Evolutionary conservation across 2,797 vertebrate genomes (phyloP).

Genomic region (Peromyscus attwateri): DNA sequence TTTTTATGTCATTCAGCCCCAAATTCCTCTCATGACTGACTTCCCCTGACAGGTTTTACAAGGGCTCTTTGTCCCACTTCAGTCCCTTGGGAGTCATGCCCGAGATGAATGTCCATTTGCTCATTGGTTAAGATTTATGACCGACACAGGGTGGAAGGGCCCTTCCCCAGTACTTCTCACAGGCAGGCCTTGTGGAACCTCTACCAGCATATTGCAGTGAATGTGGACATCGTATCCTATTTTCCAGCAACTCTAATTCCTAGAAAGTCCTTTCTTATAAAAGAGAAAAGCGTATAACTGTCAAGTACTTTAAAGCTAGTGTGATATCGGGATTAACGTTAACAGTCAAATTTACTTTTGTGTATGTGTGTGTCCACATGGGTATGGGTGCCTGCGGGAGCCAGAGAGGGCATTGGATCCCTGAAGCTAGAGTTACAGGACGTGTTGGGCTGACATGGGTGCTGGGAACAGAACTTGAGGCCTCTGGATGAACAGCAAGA

Average conservation of each 20-base stretch:
- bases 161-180: background rate
- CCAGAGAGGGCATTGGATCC: background rate
- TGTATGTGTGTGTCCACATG: background rate
- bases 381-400: background rate
- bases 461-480: background rate
- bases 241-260: conserved; percentile 1
- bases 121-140: background rate
- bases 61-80: background rate
- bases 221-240: background rate
- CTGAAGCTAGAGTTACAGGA: too few relatives aligned
- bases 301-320: background rate
- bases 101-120: background rate
- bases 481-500: background rate
- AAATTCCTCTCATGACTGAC: background rate
- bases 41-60: background rate
- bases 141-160: background rate
- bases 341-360: background rate
- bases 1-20: background rate
- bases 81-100: background rate
- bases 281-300: background rate
- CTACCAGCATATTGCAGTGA: background rate
- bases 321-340: background rate
- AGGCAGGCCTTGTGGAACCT: background rate
- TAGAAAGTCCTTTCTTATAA: background rate
- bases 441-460: too few relatives aligned